phyloP scores from a whole-genome alignment of 2,797 vertebrate genomes.

The Buceros bicornis region DNA sequence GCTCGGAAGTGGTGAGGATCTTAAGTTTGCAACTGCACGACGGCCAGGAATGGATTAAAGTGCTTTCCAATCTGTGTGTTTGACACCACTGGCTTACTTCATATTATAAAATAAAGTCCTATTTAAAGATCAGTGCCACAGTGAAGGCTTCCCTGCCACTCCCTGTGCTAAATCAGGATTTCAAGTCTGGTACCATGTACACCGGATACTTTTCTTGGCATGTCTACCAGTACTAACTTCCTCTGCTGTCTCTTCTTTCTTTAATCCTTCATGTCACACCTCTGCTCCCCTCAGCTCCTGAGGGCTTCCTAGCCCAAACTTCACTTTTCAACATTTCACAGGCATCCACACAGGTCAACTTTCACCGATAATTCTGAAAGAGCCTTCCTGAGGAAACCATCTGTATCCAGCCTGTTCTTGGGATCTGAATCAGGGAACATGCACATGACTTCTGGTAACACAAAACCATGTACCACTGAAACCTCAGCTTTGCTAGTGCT shows the following conservation, averaged over 20 bases:
- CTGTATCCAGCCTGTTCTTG: background rate
- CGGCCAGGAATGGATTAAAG: conserved; percentile 23
- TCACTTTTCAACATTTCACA: background rate
- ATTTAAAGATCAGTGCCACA: conserved; percentile 54
- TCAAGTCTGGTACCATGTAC: background rate
- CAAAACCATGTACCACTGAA: conserved; percentile 18
- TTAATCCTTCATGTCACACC: background rate
- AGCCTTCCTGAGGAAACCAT: background rate
- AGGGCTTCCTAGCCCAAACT: background rate
- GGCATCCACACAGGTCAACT: background rate
- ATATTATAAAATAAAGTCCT: conserved; percentile 63
- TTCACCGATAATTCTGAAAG: background rate
- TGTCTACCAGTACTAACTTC: conserved; percentile 41
- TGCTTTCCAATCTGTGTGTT: background rate
- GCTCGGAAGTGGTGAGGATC: conserved; percentile 61
- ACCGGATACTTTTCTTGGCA: conserved; percentile 61
- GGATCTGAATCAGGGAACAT: background rate
- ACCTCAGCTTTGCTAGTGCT: background rate
- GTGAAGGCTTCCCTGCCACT: conserved; percentile 43
- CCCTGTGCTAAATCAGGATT: conserved; percentile 31
- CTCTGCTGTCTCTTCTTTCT: conserved; percentile 44
- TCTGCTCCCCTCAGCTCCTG: background rate
- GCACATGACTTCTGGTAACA: conserved; percentile 13
- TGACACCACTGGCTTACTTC: conserved; percentile 33
- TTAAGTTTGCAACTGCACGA: background rate